These are phyloP conservation scores for Centropristis striata DNA, from an alignment of 2,113 vertebrate species.

Conservation along the genomic window DNA sequence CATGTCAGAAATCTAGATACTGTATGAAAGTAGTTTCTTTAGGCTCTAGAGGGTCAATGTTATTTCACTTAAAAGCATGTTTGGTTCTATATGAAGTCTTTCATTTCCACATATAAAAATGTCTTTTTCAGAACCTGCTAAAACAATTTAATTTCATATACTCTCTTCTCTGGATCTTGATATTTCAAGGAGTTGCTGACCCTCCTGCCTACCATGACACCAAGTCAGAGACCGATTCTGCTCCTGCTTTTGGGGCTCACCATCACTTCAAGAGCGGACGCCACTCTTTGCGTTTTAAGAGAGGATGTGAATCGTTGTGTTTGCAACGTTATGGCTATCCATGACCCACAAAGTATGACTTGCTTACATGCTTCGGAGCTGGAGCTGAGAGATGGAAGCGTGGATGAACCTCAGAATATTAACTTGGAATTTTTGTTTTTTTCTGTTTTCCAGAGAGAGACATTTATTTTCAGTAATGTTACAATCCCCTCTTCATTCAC, in stretches of 20 bases:
- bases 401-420: not conserved
- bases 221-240: not conserved
- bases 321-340: not conserved
- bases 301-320: not conserved
- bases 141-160: not conserved
- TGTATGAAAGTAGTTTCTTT: not conserved
- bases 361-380: not conserved
- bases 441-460: too few relatives aligned
- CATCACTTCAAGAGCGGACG: not conserved
- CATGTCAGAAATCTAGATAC: not conserved
- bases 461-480: conserved; percentile 12
- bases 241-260: conserved; percentile 13
- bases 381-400: conserved; percentile 18
- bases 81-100: not conserved
- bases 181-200: not conserved
- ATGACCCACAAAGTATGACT: not conserved
- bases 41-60: not conserved
- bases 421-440: too few relatives aligned
- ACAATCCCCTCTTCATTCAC: not conserved
- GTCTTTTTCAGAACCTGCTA: not conserved
- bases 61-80: not conserved
- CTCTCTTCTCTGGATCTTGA: not conserved
- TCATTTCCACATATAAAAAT: not conserved
- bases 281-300: not conserved
- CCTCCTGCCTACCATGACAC: not conserved